These are phyloP conservation scores for Montifringilla adamsi DNA, from an alignment of 2,113 vertebrate species.

Conservation along the genomic window DNA sequence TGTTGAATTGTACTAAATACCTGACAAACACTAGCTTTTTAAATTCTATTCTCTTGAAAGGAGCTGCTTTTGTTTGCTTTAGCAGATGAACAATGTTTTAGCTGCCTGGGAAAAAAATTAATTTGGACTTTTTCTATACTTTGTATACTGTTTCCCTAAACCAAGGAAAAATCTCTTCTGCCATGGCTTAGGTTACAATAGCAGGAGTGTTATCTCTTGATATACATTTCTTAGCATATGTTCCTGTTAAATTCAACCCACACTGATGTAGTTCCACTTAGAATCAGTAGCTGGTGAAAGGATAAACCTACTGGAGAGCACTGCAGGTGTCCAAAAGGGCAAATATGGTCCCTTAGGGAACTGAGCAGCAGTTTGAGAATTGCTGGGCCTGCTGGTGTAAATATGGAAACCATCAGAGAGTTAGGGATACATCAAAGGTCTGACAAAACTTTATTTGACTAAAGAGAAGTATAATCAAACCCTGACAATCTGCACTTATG, in stretches of 20 bases:
- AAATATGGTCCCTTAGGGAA: background rate
- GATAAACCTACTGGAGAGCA: background rate
- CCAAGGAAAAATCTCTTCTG: background rate
- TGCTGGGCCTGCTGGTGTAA: slow-evolving; percentile 53
- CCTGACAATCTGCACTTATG: slow-evolving; percentile 70
- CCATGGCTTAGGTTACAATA: background rate
- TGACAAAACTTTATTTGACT: slow-evolving; percentile 71
- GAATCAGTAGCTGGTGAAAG: background rate
- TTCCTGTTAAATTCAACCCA: background rate
- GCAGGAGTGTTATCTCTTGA: background rate
- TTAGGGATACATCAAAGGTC: slow-evolving; percentile 67
- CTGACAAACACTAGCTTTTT: background rate
- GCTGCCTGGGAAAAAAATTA: background rate
- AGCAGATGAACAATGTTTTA: background rate
- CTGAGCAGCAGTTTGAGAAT: background rate
- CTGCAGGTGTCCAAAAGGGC: background rate
- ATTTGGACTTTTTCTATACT: background rate
- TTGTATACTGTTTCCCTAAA: background rate
- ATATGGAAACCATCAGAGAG: slow-evolving; percentile 67
- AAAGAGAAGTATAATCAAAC: slow-evolving; percentile 73
- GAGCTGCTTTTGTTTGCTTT: background rate
- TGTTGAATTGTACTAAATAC: background rate
- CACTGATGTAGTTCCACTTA: background rate
- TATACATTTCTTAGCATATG: background rate
- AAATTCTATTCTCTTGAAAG: background rate